A percentile compares a stretch with the other conserved stretches of the same genome.
These are phyloP conservation scores for Muscicapa comitata DNA, from an alignment of 2,797 vertebrate species.

Conservation along the genomic window DNA sequence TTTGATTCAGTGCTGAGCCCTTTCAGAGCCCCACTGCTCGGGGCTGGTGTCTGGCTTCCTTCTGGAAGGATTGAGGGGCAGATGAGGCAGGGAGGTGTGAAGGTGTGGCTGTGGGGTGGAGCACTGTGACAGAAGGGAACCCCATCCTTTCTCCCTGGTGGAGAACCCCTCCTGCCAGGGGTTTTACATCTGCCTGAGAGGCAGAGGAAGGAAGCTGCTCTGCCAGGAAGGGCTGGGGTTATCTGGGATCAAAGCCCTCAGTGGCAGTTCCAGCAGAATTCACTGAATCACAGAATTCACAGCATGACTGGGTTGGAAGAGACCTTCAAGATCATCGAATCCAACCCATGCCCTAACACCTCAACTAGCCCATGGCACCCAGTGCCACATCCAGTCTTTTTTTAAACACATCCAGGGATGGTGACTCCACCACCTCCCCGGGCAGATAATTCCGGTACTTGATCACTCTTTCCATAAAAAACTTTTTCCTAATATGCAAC, in stretches of 20 bases:
- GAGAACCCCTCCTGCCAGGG: background rate
- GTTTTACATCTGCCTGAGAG: background rate
- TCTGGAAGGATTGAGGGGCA: background rate
- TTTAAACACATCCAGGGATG: too few species aligned
- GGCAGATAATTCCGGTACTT: too few species aligned
- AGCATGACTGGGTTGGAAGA: too few species aligned
- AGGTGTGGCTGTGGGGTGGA: rapidly evolving
- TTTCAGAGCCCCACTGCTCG: background rate
- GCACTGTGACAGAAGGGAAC: rapidly evolving
- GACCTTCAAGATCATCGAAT: too few species aligned
- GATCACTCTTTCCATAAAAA: too few species aligned
- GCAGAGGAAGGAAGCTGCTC: background rate
- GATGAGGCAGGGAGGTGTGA: background rate
- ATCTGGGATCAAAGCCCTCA: background rate
- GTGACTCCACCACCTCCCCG: too few species aligned
- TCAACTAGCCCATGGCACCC: too few species aligned
- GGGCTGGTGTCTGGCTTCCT: background rate
- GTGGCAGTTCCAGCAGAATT: background rate
- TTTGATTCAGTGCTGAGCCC: background rate
- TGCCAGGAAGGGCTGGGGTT: rapidly evolving
- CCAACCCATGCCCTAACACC: too few species aligned
- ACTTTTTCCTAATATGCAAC: too few species aligned
- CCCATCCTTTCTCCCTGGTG: background rate
- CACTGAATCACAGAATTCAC: too few species aligned
- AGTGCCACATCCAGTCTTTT: too few species aligned